Evolutionary conservation across 2,113 vertebrate genomes (phyloP).

Genomic region (Neotragus moschatus): DNA sequence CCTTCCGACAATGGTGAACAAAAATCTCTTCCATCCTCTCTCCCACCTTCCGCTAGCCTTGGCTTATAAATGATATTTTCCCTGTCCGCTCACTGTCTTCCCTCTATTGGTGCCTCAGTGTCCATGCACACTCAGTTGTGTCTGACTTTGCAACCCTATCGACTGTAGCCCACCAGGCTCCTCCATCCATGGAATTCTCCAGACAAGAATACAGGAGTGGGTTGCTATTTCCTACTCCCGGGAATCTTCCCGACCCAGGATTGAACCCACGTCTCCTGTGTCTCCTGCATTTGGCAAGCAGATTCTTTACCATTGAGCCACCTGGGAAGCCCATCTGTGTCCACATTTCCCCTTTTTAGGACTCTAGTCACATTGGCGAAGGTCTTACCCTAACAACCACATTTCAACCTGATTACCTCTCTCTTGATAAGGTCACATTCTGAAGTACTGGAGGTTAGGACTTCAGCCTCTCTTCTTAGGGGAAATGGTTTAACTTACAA

Average conservation of each 20-base stretch:
- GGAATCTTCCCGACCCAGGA: background rate
- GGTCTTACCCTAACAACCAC: background rate
- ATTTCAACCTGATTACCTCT: background rate
- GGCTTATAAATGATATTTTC: background rate
- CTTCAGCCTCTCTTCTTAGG: background rate
- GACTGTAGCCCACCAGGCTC: background rate
- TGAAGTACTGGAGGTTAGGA: background rate
- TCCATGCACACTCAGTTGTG: background rate
- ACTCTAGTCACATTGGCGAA: background rate
- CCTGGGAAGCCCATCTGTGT: background rate
- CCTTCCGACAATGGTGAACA: background rate
- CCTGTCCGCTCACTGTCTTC: background rate
- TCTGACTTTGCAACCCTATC: background rate
- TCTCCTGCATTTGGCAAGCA: background rate
- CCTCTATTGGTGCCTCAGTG: background rate
- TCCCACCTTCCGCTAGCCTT: background rate
- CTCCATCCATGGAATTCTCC: background rate
- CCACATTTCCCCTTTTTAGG: background rate
- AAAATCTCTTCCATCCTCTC: background rate
- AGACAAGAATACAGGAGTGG: background rate
- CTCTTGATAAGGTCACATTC: background rate
- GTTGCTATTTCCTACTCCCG: background rate
- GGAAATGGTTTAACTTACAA: background rate
- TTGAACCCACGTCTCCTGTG: background rate
- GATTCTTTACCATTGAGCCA: background rate